Percentiles rank a stretch among this genome's conserved stretches.
Conservation (phyloP, 2,113 vertebrate species). For the Calyptommatus sinebrachiatus region DNA sequence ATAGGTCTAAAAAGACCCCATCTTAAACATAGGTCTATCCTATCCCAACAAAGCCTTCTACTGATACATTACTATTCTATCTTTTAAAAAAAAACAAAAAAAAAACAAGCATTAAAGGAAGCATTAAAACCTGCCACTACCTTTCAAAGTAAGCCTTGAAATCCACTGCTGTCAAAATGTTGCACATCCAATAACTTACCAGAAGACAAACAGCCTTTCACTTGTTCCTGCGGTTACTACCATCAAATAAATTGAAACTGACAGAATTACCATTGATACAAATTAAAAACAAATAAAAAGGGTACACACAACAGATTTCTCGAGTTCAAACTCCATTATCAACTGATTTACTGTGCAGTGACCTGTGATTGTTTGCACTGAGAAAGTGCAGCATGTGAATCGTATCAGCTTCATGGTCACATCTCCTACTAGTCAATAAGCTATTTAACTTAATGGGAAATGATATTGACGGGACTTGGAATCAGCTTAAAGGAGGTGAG, state of each 20-base stretch:
- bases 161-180: neutral
- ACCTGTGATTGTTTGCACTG: constrained; percentile 78
- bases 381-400: constrained; percentile 68
- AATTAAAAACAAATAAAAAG: constrained; percentile 95
- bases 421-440: constrained; percentile 90
- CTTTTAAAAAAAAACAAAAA: neutral
- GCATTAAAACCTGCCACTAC: neutral
- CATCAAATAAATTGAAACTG: constrained; percentile 71
- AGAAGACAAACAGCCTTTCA: constrained; percentile 52
- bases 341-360: constrained; percentile 85
- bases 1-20: no score
- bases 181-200: constrained; percentile 28
- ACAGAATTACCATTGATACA: constrained; percentile 83
- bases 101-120: neutral
- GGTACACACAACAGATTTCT: constrained; percentile 73
- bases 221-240: constrained; percentile 54
- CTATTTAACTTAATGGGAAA: constrained; percentile 96
- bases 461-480: constrained; percentile 84
- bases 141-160: rapidly evolving
- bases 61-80: neutral
- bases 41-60: neutral
- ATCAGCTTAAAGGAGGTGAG: constrained; percentile 67
- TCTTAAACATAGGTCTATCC: no score
- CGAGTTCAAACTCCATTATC: constrained; percentile 84
- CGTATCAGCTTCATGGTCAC: constrained; percentile 74